A percentile compares a stretch with the other conserved stretches of the same genome.
These are phyloP conservation scores for Perca schrenkii DNA, from an alignment of 2,113 vertebrate genomes.

Conservation along the genomic window DNA sequence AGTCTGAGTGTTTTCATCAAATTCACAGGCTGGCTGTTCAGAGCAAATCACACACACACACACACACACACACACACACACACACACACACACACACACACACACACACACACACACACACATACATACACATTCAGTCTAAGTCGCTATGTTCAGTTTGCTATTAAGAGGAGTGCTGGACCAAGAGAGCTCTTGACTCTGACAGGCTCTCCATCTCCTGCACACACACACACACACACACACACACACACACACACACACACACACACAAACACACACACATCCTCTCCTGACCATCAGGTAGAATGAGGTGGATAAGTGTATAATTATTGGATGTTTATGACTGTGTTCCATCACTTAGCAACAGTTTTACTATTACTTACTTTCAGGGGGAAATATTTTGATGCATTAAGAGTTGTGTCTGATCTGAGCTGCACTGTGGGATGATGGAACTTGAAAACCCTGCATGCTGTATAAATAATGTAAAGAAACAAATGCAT, in stretches of 20 bases:
- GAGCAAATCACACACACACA: constrained; percentile 20
- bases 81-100: constrained; percentile 19
- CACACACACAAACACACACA: constrained; percentile 40
- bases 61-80: constrained; percentile 25
- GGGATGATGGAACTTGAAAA: neutral
- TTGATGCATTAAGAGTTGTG: constrained; percentile 6
- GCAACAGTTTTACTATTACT: constrained; percentile 46
- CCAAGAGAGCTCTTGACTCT: constrained; percentile 74
- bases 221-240: constrained; percentile 41
- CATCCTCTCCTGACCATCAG: constrained; percentile 47
- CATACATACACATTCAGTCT: constrained; percentile 11
- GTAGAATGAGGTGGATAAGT: constrained; percentile 58
- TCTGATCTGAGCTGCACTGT: neutral
- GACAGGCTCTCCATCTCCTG: constrained; percentile 76
- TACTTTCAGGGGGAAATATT: constrained; percentile 20
- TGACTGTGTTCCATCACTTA: constrained; percentile 39
- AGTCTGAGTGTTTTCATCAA: constrained; percentile 65
- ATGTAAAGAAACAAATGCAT: neutral
- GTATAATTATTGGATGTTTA: constrained; percentile 74
- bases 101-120: constrained; percentile 20
- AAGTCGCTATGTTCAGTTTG: constrained; percentile 54
- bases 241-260: constrained; percentile 43
- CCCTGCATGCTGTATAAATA: neutral
- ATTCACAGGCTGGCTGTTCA: constrained; percentile 32
- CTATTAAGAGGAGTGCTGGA: constrained; percentile 69